These are phyloP conservation scores for Ploceus nigricollis DNA, from an alignment of 2,113 vertebrate species.

Conservation along the genomic window DNA sequence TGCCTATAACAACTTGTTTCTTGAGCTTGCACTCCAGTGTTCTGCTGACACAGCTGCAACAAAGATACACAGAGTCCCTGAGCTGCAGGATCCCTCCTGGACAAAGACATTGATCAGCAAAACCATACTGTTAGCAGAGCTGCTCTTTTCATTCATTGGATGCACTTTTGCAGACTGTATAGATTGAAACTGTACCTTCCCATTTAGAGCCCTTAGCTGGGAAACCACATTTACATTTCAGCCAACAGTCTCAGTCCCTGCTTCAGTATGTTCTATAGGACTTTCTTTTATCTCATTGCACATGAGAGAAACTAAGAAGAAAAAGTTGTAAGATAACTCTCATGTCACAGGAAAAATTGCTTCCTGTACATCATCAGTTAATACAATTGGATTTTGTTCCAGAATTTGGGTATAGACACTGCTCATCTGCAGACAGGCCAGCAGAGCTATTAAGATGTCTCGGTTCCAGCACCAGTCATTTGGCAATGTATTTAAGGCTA, in stretches of 20 bases:
- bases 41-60: neutral
- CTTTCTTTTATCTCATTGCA: neutral
- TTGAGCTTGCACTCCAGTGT: neutral
- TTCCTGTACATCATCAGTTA: neutral
- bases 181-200: neutral
- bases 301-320: neutral
- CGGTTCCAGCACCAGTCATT: neutral
- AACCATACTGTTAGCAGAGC: neutral
- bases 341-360: neutral
- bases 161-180: neutral
- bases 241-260: neutral
- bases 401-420: neutral
- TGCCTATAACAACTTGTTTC: neutral
- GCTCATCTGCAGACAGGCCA: neutral
- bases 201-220: neutral
- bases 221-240: neutral
- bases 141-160: neutral
- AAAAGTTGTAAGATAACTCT: neutral
- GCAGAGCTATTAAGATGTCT: slow-evolving; percentile 4
- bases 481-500: neutral
- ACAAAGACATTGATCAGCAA: neutral
- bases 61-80: neutral
- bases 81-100: neutral
- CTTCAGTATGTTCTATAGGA: neutral
- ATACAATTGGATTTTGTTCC: neutral